Conservation (phyloP, 2,113 vertebrate genomes). For the Sylvia atricapilla region DNA sequence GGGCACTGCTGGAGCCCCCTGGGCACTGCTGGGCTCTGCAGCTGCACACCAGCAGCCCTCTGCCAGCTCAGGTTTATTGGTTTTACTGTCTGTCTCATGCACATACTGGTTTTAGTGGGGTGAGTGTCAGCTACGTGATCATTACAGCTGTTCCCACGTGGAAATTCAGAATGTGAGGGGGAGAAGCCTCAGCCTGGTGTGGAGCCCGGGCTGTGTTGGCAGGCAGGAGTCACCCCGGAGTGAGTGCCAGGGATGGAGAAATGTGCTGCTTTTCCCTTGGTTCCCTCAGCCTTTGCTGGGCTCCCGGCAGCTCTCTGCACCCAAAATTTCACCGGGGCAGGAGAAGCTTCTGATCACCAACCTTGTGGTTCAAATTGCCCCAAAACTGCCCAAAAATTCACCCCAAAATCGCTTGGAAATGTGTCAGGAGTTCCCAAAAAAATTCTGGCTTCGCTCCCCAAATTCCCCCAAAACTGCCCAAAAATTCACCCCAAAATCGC, state of each 20-base stretch:
- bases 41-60: background rate
- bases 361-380: no score
- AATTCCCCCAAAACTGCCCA: no score
- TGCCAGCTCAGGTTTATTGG: background rate
- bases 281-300: background rate
- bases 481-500: no score
- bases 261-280: background rate
- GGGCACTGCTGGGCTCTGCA: background rate
- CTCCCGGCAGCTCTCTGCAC: background rate
- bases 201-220: background rate
- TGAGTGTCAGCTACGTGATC: background rate
- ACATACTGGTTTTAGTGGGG: background rate
- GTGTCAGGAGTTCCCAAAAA: no score
- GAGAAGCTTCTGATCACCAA: background rate
- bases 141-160: constrained; percentile 7
- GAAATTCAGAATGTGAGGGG: background rate
- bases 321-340: background rate
- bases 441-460: no score
- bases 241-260: background rate
- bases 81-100: background rate
- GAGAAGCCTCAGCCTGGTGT: background rate
- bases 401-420: no score
- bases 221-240: background rate
- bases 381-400: no score
- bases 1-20: background rate